These are phyloP conservation scores for Falco berigora DNA, from an alignment of 2,797 vertebrate species.

Conservation along the genomic window DNA sequence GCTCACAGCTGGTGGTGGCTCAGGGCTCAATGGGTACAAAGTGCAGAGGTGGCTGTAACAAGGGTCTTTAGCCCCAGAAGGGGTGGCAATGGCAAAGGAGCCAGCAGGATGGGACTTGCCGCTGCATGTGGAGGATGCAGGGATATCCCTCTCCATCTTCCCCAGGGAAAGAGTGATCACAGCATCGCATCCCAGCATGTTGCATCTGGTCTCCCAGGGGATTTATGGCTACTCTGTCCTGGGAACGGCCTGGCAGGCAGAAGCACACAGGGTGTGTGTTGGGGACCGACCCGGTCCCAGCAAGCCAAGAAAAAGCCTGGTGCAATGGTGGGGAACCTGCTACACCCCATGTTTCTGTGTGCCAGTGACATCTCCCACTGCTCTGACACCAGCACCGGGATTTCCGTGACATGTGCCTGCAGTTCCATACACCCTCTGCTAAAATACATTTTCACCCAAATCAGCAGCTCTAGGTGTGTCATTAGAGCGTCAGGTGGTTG, in stretches of 20 bases:
- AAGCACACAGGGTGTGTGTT: background rate
- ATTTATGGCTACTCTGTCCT: background rate
- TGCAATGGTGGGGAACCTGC: background rate
- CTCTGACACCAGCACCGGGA: background rate
- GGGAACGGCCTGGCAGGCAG: background rate
- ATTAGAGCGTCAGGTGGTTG: background rate
- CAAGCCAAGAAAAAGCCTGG: background rate
- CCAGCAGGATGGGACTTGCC: background rate
- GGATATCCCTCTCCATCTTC: background rate
- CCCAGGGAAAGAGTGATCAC: background rate
- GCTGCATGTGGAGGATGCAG: background rate
- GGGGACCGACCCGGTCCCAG: background rate
- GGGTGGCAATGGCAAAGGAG: background rate
- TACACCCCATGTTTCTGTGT: background rate
- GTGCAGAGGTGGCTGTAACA: background rate
- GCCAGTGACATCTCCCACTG: background rate
- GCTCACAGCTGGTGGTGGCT: fast-evolving
- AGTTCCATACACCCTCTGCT: background rate
- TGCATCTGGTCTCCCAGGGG: background rate
- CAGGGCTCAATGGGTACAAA: background rate
- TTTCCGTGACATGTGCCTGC: background rate
- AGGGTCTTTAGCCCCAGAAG: background rate
- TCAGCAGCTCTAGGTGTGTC: background rate
- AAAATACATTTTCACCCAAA: background rate
- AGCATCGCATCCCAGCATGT: background rate